Evolutionary conservation across 2,797 vertebrate genomes (phyloP).

Genomic region (Yasuhikotakia modesta): DNA sequence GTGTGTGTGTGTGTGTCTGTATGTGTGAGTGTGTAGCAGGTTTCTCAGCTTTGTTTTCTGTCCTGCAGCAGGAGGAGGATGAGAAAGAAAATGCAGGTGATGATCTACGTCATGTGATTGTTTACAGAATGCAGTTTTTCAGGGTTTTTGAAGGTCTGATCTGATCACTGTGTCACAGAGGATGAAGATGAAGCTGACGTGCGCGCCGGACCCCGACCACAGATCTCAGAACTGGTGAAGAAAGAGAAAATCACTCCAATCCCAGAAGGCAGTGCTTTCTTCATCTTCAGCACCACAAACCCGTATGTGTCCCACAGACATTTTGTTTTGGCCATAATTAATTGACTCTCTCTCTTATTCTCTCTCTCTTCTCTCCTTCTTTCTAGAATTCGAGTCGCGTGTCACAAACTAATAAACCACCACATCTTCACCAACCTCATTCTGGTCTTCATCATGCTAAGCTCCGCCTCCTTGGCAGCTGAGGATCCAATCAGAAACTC

Average conservation of each 20-base stretch:
- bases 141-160: neutral
- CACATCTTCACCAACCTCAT: conserved; percentile 99
- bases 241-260: conserved; percentile 97
- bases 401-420: conserved; percentile 96
- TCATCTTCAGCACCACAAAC: conserved; percentile 97
- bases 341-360: neutral
- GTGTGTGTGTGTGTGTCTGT: neutral
- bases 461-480: conserved; percentile 94
- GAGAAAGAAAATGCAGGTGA: conserved; percentile 68
- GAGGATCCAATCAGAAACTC: conserved; percentile 97
- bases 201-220: conserved; percentile 91
- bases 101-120: neutral
- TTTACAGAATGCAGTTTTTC: neutral
- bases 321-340: no score
- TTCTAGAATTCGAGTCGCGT: conserved; percentile 90
- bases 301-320: conserved; percentile 89
- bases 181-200: conserved; percentile 93
- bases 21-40: neutral
- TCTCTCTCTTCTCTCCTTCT: conserved; percentile 25
- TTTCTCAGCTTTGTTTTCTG: neutral
- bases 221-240: conserved; percentile 91
- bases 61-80: conserved; percentile 72
- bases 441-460: conserved; percentile 99
- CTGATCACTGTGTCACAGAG: conserved; percentile 66
- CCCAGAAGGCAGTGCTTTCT: conserved; percentile 96